A percentile compares a stretch with the other conserved stretches of the same genome.
Evolutionary conservation across 2,113 vertebrate genomes (phyloP).

Genomic region (Sapajus apella): DNA sequence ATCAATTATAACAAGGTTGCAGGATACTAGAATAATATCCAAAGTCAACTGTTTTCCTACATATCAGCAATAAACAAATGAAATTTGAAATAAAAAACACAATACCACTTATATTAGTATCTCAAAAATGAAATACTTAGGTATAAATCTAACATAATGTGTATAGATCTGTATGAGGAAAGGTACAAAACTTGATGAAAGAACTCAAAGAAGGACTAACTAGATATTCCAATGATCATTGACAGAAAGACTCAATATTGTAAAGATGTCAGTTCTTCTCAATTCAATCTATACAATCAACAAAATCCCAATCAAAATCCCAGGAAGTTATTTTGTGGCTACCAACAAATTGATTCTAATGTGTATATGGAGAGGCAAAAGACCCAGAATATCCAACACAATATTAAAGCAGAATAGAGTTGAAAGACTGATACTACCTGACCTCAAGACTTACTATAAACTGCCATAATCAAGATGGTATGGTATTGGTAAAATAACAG

Average conservation of each 20-base stretch:
- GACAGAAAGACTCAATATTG: not conserved
- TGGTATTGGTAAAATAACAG: not conserved
- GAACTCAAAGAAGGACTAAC: not conserved
- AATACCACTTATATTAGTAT: not conserved
- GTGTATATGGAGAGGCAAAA: not conserved
- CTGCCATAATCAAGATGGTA: not conserved
- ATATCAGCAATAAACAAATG: not conserved
- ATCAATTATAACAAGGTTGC: not conserved
- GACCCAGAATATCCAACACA: not conserved
- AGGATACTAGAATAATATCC: not conserved
- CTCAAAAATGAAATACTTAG: not conserved
- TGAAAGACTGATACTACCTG: not conserved
- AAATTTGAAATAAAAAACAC: not conserved
- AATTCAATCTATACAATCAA: not conserved
- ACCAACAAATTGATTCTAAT: not conserved
- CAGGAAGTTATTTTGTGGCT: not conserved
- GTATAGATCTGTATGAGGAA: not conserved
- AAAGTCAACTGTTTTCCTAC: not conserved
- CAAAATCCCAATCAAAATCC: not conserved
- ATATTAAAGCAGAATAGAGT: not conserved
- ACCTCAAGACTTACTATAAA: not conserved
- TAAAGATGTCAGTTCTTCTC: not conserved
- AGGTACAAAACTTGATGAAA: not conserved
- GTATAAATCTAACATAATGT: not conserved
- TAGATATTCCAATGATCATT: not conserved